Evolutionary conservation across 2,797 vertebrate genomes (phyloP).

Genomic region (Chiropotes sagulatus): DNA sequence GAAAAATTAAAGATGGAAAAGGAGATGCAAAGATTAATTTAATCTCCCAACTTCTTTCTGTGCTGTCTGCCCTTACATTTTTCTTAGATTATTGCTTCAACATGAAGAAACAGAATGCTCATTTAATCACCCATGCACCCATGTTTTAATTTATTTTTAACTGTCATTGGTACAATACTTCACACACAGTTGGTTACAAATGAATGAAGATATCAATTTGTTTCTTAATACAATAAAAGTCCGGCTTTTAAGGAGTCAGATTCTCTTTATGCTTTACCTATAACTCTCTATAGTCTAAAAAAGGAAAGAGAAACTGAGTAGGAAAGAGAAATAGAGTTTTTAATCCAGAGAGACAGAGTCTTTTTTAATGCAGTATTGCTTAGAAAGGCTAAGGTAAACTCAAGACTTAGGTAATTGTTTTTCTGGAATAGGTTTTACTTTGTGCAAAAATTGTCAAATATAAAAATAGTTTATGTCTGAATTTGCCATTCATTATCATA

Average conservation of each 20-base stretch:
- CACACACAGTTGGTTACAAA: background rate
- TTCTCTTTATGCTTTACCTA: background rate
- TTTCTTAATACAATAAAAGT: background rate
- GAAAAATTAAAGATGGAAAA: background rate
- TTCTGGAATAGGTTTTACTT: conserved; percentile 13
- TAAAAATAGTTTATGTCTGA: background rate
- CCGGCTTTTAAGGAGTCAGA: background rate
- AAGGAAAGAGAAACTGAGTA: background rate
- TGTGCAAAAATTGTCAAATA: background rate
- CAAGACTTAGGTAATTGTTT: background rate
- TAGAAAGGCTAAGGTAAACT: background rate
- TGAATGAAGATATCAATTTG: background rate
- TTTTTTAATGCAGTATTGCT: background rate
- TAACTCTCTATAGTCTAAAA: background rate
- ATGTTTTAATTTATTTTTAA: background rate
- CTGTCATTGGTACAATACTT: background rate
- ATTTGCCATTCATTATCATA: background rate
- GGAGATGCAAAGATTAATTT: background rate
- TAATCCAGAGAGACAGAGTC: background rate
- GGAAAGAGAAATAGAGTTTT: background rate
- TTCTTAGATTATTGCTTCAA: conserved; percentile 14
- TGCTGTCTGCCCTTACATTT: background rate
- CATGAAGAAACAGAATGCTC: background rate
- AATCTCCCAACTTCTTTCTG: background rate
- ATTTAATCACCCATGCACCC: background rate